phyloP scores from a whole-genome alignment of 2,888 invertebrate genomes.

The Stratiomys singularior region DNA sequence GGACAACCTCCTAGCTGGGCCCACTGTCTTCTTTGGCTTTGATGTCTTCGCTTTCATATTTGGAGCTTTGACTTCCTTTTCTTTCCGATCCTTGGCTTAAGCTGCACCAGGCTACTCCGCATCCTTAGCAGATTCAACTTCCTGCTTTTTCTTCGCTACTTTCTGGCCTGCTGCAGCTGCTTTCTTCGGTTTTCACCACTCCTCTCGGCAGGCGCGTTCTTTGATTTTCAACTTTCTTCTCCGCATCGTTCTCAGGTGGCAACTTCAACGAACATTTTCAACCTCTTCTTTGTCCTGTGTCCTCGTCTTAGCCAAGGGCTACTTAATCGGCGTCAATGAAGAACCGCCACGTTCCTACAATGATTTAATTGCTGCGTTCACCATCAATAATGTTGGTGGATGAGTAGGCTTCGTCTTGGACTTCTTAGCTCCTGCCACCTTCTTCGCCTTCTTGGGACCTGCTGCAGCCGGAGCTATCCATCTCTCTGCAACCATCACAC shows the following conservation, averaged over 20 bases:
- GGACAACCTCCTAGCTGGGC: conserved; percentile 21
- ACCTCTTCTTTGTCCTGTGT: conserved; percentile 71
- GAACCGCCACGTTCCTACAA: conserved; percentile 71
- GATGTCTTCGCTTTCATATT: conserved; percentile 25
- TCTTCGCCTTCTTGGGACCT: neutral
- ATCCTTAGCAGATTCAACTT: conserved; percentile 1
- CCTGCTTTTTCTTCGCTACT: neutral
- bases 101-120: conserved; percentile 23
- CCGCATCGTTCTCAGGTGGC: conserved; percentile 48
- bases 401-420: conserved; percentile 57
- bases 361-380: conserved; percentile 68
- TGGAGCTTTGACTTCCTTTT: conserved; percentile 3
- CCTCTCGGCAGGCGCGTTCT: conserved; percentile 44
- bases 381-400: conserved; percentile 70
- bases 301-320: conserved; percentile 71
- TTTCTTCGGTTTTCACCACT: conserved; percentile 49
- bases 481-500: too few relatives aligned
- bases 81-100: neutral
- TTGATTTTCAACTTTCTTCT: conserved; percentile 10
- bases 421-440: neutral
- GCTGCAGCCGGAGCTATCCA: neutral
- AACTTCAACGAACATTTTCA: conserved; percentile 64
- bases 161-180: conserved; percentile 1
- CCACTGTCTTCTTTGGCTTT: conserved; percentile 28
- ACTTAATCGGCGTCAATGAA: conserved; percentile 68